Base-by-base conservation (phyloP, 2,888 invertebrate species). In the Leptinotarsa haldemani region DNA sequence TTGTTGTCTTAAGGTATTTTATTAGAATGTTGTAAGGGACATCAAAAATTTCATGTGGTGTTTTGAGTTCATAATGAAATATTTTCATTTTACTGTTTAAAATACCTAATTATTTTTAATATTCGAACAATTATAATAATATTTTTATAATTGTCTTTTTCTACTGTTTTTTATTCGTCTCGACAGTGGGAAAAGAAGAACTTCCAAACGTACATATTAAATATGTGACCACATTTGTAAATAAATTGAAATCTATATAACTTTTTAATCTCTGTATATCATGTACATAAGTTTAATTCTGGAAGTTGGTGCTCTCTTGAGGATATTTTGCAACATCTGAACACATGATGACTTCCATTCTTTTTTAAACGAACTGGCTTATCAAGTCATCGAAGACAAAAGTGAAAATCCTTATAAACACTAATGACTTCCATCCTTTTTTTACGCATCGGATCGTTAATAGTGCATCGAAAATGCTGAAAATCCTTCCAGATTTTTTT, bases 191-290 rank as follows among this genome's bases (percentile, higher is more conserved):
- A 77, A 79, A 80, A 79, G 79, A 74, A 76, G 20, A 74, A 70
- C 52, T 63, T 79, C 77, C 80, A 81, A 82, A 82, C 77, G 80
- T 82, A 80, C 82, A 81, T 81, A 81, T 79, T 80, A 79, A 80
- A 81, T 83, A 83, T 83, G 83, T 83, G 81, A 81, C 79, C 78
- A 78, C 79, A 78, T 71, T 77, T 82, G 82, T 81, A 81, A 78
- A 81, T 82, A 83, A 81, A 79, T 79, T 82, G 77, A 78, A 78
- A 71, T 61, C 61, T 61, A 82, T 58, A 68, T 53, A 40, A 40
- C 67, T 67, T 53, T 53, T 52, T 67, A 67, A 67, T 52, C 77
- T 70, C 68, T 70, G 70, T 80, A 81, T 78, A 80, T 79, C 80
- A 74, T 81, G 77, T 79, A 80, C 74, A 79, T 79, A 80, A 15